Conservation (phyloP, 1,140 invertebrate genomes). For the Drosophila rufa region DNA sequence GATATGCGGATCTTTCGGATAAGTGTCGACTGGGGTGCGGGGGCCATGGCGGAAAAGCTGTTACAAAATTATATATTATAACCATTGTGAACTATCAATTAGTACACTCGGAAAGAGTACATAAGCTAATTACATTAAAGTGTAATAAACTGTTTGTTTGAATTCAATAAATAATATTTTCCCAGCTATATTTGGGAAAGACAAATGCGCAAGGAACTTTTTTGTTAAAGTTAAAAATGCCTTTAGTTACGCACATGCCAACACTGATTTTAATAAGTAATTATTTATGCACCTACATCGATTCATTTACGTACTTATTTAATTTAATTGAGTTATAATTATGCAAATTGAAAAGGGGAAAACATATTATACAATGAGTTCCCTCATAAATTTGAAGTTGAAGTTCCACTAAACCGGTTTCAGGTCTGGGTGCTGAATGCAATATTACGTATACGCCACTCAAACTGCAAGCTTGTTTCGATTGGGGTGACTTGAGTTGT, state of each 20-base stretch:
- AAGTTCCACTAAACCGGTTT: conserved; percentile 56
- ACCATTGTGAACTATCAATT: neutral
- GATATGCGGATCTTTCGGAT: conserved; percentile 91
- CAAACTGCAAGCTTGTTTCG: conserved; percentile 27
- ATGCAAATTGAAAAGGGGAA: conserved; percentile 34
- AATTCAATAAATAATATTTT: neutral
- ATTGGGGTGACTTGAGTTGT: neutral
- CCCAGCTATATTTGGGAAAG: neutral
- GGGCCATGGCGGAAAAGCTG: conserved; percentile 92
- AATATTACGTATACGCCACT: conserved; percentile 59
- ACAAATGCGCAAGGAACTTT: neutral
- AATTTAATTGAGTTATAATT: conserved; percentile 25
- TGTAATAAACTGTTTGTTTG: neutral
- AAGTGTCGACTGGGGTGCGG: conserved; percentile 90
- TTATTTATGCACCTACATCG: conserved; percentile 21
- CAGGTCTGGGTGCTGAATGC: conserved; percentile 9
- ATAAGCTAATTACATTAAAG: neutral
- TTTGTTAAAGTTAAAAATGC: neutral
- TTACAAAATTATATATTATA: neutral
- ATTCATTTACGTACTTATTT: conserved; percentile 9
- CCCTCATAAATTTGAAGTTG: conserved; percentile 22
- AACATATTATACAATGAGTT: conserved; percentile 29
- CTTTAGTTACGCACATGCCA: neutral
- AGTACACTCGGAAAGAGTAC: neutral
- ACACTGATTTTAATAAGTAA: conserved; percentile 18